Base-by-base conservation (phyloP, 2,888 invertebrate genomes). In the Pheosia tremula region DNA sequence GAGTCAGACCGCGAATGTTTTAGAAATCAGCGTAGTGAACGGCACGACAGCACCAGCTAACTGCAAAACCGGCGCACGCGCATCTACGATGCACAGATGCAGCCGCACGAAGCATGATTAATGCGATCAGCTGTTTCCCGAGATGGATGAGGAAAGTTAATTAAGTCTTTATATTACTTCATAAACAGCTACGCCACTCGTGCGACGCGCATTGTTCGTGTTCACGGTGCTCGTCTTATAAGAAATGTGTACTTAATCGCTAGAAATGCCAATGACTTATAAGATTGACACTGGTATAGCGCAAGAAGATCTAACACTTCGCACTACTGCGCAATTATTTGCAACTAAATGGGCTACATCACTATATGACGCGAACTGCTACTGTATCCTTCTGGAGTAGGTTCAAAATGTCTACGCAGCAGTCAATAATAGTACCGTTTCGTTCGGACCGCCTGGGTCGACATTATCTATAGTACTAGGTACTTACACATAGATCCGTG, bases 401-500 rank as follows among this genome's bases (percentile, higher is more conserved):
- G n/a, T n/a, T n/a, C n/a, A n/a, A n/a, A n/a, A n/a, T n/a, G n/a
- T n/a, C n/a, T n/a, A n/a, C n/a, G n/a, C n/a, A n/a, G n/a, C n/a
- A n/a, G n/a, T n/a, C n/a, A n/a, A n/a, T n/a, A n/a, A n/a, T n/a
- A n/a, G n/a, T n/a, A n/a, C n/a, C n/a, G n/a, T n/a, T n/a, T n/a
- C n/a, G n/a, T n/a, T n/a, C n/a, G n/a, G n/a, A n/a, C n/a, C n/a
- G 2, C 24, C 24, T 24, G 24, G 24, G 24, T 24, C 2, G 24
- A 24, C 1, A 24, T 24, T 24, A 2, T 24, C 24, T 24, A 24
- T 24, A 0, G 24, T 24, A 24, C 24, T 24, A 24, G 24, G 59
- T 77, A 96, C 98, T 97, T 94, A 99, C 99, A 95, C 97, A 96
- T 74, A 99, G 95, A 83, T 98, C 97, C 65, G 96, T 94, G 78